A percentile compares a stretch with the other conserved stretches of the same genome.
Conservation (phyloP, 2,888 invertebrate species). For the Lutraria lutraria region DNA sequence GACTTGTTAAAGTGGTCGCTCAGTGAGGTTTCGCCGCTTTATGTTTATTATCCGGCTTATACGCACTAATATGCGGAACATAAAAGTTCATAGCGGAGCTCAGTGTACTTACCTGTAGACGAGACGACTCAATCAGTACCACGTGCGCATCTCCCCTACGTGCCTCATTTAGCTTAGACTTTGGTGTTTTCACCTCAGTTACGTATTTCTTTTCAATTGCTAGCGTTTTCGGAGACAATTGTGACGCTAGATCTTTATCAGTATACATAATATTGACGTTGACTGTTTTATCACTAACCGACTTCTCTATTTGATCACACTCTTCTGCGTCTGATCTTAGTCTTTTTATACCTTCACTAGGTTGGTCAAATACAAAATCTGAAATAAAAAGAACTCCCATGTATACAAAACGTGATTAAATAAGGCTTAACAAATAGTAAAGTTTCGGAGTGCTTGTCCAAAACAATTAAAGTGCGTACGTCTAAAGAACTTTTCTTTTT, state of each 20-base stretch:
- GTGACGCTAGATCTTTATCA: background rate
- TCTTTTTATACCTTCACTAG: background rate
- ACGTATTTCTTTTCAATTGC: background rate
- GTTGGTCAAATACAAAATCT: slow-evolving; percentile 28
- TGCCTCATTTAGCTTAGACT: too few species aligned
- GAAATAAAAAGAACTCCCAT: background rate
- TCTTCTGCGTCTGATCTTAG: slow-evolving; percentile 23
- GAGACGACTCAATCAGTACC: background rate
- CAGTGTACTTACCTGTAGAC: background rate
- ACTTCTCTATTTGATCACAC: background rate
- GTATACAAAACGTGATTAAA: background rate
- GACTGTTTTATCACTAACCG: background rate
- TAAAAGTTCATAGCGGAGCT: too few species aligned
- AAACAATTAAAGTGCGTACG: too few species aligned
- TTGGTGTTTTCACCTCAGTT: too few species aligned
- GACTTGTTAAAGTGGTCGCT: too few species aligned
- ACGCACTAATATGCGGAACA: too few species aligned
- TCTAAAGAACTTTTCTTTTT: too few species aligned
- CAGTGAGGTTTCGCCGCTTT: too few species aligned
- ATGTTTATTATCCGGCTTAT: too few species aligned
- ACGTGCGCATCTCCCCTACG: background rate
- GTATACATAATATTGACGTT: background rate
- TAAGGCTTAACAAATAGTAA: too few species aligned
- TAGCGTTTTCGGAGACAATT: background rate
- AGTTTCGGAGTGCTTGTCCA: too few species aligned